A percentile compares a stretch with the other conserved stretches of the same genome.
phyloP scores from a whole-genome alignment of 2,888 invertebrate genomes.

The Schizaphis graminum region DNA sequence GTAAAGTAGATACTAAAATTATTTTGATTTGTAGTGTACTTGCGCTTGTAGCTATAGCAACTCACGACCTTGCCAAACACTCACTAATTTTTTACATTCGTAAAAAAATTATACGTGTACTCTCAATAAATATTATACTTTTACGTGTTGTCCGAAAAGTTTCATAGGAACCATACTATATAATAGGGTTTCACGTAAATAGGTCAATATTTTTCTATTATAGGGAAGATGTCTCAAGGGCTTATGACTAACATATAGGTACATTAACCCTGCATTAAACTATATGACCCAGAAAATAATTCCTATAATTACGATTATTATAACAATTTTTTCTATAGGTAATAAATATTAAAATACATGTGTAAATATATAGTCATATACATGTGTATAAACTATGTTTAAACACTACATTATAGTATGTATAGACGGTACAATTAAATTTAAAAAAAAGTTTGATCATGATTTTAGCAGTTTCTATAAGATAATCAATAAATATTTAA shows the following conservation, averaged over 20 bases:
- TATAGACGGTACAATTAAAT: not conserved
- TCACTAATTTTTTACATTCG: slow-evolving; percentile 47
- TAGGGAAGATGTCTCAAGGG: slow-evolving; percentile 58
- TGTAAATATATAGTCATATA: not conserved
- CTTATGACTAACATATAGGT: slow-evolving; percentile 34
- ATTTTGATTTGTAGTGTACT: slow-evolving; percentile 63
- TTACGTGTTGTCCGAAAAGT: slow-evolving; percentile 54
- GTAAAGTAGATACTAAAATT: slow-evolving; percentile 37
- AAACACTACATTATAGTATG: not conserved
- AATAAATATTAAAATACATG: not conserved
- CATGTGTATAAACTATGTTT: not conserved
- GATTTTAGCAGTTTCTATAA: not conserved
- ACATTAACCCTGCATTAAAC: slow-evolving; percentile 41
- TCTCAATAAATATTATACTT: slow-evolving; percentile 61
- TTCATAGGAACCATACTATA: slow-evolving; percentile 30
- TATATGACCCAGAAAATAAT: slow-evolving; percentile 43
- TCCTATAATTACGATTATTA: not conserved
- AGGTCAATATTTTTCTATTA: slow-evolving; percentile 59
- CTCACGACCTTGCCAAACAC: slow-evolving; percentile 61
- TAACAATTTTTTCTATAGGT: not conserved
- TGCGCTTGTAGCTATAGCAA: slow-evolving; percentile 47
- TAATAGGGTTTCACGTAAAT: slow-evolving; percentile 37
- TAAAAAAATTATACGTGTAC: slow-evolving; percentile 53
- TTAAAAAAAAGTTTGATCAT: not conserved
- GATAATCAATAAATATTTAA: not conserved